These are phyloP conservation scores for Tragelaphus scriptus DNA, from an alignment of 2,113 vertebrate species.

Conservation along the genomic window DNA sequence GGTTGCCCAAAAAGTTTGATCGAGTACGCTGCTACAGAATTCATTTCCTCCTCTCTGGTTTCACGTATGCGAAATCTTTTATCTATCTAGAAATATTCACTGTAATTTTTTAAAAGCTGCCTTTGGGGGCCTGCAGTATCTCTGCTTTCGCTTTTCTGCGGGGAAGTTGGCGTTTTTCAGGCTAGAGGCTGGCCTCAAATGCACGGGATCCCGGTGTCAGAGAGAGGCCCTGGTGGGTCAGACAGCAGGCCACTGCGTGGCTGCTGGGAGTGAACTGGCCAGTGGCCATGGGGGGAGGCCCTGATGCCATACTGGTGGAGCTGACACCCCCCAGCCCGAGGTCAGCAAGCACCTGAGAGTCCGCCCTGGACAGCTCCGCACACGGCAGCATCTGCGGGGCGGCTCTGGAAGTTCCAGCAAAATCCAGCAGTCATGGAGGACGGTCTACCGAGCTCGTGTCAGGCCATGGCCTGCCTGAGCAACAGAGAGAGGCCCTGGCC, in stretches of 20 bases:
- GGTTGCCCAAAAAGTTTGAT: not conserved
- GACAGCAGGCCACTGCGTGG: too few relatives aligned
- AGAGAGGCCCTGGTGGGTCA: not conserved
- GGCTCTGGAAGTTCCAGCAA: not conserved
- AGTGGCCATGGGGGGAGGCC: not conserved
- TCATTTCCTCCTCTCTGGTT: not conserved
- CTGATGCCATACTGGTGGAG: not conserved
- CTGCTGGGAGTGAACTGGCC: not conserved
- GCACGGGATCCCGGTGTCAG: fast-evolving
- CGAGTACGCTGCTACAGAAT: fast-evolving
- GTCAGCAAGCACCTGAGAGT: fast-evolving
- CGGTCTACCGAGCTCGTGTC: fast-evolving
- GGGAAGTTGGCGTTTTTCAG: not conserved
- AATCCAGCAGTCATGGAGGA: fast-evolving
- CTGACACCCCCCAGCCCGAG: too few relatives aligned
- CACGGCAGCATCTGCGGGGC: fast-evolving
- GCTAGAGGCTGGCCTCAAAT: not conserved
- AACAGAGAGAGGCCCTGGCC: not conserved
- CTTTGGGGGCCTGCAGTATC: fast-evolving
- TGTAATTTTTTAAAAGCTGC: not conserved
- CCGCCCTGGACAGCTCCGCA: not conserved
- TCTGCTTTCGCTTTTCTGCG: not conserved
- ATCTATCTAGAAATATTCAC: not conserved
- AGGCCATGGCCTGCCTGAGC: not conserved
- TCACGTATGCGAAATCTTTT: not conserved